Evolutionary conservation across 2,888 invertebrate genomes (phyloP), one percentile per base, ranked within the genome.

Genomic region (Netelia fuscicornis): DNA sequence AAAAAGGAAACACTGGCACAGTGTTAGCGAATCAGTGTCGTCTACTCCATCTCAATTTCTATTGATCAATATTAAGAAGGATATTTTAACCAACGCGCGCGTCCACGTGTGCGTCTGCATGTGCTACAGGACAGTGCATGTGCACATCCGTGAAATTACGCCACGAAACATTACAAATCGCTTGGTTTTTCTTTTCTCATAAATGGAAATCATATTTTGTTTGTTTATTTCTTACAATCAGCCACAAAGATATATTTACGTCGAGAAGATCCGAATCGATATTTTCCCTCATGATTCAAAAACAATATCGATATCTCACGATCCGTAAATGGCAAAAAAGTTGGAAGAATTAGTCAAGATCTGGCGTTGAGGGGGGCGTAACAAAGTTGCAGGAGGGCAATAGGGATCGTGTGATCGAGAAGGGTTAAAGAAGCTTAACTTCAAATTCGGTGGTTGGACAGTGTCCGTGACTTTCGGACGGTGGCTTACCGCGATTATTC

Each of bases 221-320:
- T 23, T 52, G 62, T 56, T 77, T 65, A 65, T 75, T 81, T 70
- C 54, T 65, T 54, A 64, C 44, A 78, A 74, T 77, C 58, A 68
- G 44, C 70, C 67, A 71, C 71, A 68, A 68, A 74, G 52, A 82
- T 67, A 42, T 67, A 52, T 23, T 25, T 23, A 48, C 52, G 23
- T 76, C 42, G 75, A 54, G 62, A 70, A 78, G 20, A 58, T 65
- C 44, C 10, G 20, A 8, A 10, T 44, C 48, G 48, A 48, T 48
- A 48, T 75, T 23, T 20, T 44, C 23, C 54, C 23, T 44, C 44
- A 8, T 2, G 37, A 54, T 52, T 75, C 13, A 17, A 48, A 65
- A 42, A 44, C 13, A 20, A 37, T 37, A 37, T 37, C 37, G 37
- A 37, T 37, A 37, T 37, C 37, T 37, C 37, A 37, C 37, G 37